Evolutionary conservation across 2,113 vertebrate genomes (phyloP), one percentile per base, ranked within the genome.

Genomic region (Chascanopsetta lugubris): DNA sequence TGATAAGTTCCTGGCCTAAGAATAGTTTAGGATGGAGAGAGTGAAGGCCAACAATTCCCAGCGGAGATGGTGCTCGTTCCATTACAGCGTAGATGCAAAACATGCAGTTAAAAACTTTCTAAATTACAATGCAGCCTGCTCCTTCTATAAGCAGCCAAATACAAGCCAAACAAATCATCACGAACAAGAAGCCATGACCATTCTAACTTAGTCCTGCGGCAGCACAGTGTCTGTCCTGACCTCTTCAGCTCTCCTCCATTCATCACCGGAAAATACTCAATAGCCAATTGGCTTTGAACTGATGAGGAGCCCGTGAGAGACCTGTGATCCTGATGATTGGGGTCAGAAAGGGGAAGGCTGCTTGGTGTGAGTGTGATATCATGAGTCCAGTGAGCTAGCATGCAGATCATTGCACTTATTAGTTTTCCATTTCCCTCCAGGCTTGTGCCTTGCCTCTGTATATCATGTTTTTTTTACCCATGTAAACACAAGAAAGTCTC

Each of bases 1-100:
- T 62, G 48, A n/a, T 61, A 36, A n/a, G n/a, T 11, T 34, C 50
- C 46, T 62, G 22, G 55, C 63, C 69, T 76, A 67, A 60, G 56
- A 57, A 59, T 1, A 57, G 17, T 56, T 3, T n/a, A 57, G 15
- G 36, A 72, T 73, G 38, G 38, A 42, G 7, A n/a, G 17, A 42
- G 21, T 12, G 4, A 27, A 50, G 18, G 12, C 18, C 3, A 22
- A 43, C 12, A 26, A 32, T 9, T 30, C 38, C 24, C 45, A 29
- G 30, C 46, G 32, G 6, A 27, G 26, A 22, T 8, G 17, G 38
- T 42, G 38, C n/a, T 38, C 9, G 17, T 11, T 69, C 6, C 27
- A 20, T 26, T 29, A 15, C 1, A 32, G 17, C 12, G 25, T 27
- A n/a, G 21, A 57, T 13, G 4, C n/a, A 18, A 71, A 30, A 49